These are phyloP conservation scores for Phyllostomus hastatus DNA, from an alignment of 2,113 vertebrate genomes.

Conservation along the genomic window DNA sequence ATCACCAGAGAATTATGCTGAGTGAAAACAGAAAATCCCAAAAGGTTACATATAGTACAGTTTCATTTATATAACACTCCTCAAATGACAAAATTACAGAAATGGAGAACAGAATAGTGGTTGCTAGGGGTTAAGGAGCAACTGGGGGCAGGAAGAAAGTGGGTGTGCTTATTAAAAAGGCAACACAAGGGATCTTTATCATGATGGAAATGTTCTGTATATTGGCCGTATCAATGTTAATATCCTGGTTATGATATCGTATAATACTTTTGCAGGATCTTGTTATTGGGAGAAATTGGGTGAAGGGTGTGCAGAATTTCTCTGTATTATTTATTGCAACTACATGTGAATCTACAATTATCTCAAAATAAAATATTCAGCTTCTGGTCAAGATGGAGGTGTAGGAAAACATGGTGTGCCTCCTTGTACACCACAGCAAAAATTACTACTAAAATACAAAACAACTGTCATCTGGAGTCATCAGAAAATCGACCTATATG, in stretches of 20 bases:
- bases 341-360: background rate
- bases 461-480: too few relatives aligned
- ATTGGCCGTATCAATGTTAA: background rate
- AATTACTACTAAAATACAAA: too few relatives aligned
- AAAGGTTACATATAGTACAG: background rate
- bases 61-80: background rate
- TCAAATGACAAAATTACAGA: background rate
- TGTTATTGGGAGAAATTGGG: background rate
- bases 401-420: too few relatives aligned
- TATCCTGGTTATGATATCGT: background rate
- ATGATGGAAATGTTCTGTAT: background rate
- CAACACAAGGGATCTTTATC: background rate
- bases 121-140: background rate
- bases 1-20: background rate
- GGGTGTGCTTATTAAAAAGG: background rate
- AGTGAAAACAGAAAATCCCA: background rate
- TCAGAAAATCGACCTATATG: too few relatives aligned
- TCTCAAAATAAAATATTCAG: background rate
- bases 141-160: background rate
- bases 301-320: background rate
- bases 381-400: too few relatives aligned
- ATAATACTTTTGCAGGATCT: background rate
- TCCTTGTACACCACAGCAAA: too few relatives aligned
- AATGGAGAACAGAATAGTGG: background rate
- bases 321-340: background rate